phyloP scores from a whole-genome alignment of 1,140 invertebrate species.

The Pseudomyrmex concolor region DNA sequence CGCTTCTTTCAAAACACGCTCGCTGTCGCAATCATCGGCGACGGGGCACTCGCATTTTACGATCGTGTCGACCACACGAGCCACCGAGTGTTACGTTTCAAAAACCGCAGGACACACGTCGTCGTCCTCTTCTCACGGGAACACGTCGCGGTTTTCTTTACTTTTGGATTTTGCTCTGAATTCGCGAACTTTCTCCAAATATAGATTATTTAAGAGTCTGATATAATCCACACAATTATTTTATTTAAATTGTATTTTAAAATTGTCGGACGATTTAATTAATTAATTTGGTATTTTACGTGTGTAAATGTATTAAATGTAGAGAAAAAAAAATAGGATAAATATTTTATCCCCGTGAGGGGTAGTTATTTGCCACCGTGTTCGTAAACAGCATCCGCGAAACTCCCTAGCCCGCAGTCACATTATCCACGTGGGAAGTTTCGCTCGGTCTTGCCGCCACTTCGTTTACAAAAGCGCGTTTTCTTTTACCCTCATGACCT shows the following conservation, averaged over 20 bases:
- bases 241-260: too few species aligned
- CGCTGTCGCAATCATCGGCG: conserved; percentile 44
- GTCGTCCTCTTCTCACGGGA: conserved; percentile 70
- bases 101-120: conserved; percentile 65
- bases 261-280: too few species aligned
- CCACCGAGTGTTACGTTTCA: conserved; percentile 69
- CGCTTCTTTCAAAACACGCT: conserved; percentile 34
- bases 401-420: conserved; percentile 79
- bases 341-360: conserved; percentile 63
- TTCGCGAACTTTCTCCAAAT: conserved; percentile 15
- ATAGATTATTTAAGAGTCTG: background rate
- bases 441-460: conserved; percentile 60
- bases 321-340: too few species aligned
- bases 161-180: conserved; percentile 32
- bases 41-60: conserved; percentile 52
- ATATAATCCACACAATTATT: too few species aligned
- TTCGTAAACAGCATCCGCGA: conserved; percentile 51
- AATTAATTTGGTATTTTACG: too few species aligned
- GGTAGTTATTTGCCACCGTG: conserved; percentile 70
- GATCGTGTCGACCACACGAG: conserved; percentile 63
- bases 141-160: conserved; percentile 55
- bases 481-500: background rate
- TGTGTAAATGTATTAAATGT: too few species aligned
- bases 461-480: conserved; percentile 49
- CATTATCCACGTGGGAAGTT: conserved; percentile 84